Evolutionary conservation across 1,140 invertebrate species (phyloP), one percentile per base, ranked within the genome.

Genomic region (Luehdorfia chinensis): DNA sequence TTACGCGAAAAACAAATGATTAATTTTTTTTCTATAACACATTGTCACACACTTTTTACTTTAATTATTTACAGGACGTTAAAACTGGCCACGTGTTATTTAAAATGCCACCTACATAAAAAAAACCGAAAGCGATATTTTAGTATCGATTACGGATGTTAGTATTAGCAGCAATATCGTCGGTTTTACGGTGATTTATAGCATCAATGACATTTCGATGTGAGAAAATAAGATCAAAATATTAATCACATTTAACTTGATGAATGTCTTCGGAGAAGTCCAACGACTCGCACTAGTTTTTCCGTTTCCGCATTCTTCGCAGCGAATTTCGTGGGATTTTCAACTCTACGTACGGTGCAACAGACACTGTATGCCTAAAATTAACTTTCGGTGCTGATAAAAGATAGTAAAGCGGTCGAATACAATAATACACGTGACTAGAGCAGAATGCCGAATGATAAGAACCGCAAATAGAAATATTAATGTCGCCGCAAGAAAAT

Each of bases 361-460:
- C 2, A 15, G n/a, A 34, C n/a, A n/a, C 33, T 16, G 16, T 15
- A 4, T 2, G 8, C n/a, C 4, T 14, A 32, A 34, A 2, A 11
- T n/a, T 30, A 11, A 30, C 4, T 1, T 1, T n/a, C 18, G 18
- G 16, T 16, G n/a, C 19, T 36, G 33, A 36, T 36, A 36, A 36
- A 36, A 36, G 33, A 36, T 36, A 36, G 16, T 15, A 36, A 9
- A 19, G n/a, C n/a, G 9, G 33, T 36, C 33, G 33, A 36, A 19
- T 36, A 21, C 18, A 36, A 36, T 36, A 11, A 36, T 21, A 36
- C n/a, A 30, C 4, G 8, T 16, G 33, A 21, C 15, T 36, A n/a
- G 33, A 18, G 11, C 33, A 9, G 19, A 36, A 21, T 36, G 16
- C 2, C 4, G 7, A 13, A 32, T 32, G 33, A 36, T 36, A 36